These are phyloP conservation scores for Hyla sarda DNA, from an alignment of 2,113 vertebrate species.

Conservation along the genomic window DNA sequence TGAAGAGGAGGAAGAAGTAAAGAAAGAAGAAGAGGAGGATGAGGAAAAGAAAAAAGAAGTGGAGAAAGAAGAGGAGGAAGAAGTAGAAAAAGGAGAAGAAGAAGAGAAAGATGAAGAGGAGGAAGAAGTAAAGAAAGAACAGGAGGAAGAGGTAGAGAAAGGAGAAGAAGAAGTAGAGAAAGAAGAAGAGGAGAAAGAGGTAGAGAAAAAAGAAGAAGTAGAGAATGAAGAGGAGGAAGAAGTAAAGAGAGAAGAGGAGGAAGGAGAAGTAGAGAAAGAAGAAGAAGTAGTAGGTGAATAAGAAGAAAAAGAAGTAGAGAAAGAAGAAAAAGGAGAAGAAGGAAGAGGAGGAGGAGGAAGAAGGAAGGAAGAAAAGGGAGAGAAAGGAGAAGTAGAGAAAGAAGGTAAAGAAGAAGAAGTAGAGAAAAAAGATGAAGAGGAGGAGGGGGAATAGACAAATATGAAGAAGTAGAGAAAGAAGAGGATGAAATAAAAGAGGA, in stretches of 20 bases:
- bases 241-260: not conserved
- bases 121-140: not conserved
- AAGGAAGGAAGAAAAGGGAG: not conserved
- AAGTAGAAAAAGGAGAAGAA: not conserved
- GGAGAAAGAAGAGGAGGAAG: no score
- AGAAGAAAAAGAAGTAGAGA: not conserved
- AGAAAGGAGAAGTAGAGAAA: not conserved
- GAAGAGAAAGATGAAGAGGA: not conserved
- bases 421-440: not conserved
- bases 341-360: no score
- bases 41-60: not conserved
- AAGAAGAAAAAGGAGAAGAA: not conserved
- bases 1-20: no score
- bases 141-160: not conserved
- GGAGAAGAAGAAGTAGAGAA: not conserved
- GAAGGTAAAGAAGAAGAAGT: not conserved
- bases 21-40: not conserved
- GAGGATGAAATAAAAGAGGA: not conserved
- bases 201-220: not conserved
- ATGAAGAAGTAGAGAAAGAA: not conserved
- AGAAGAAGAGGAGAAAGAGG: no score
- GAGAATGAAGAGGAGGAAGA: not conserved
- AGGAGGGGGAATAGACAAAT: not conserved
- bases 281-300: not conserved
- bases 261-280: not conserved